Evolutionary conservation across 2,888 invertebrate species (phyloP), one percentile per base, ranked within the genome.

Genomic region (Tenthredo distinguenda): DNA sequence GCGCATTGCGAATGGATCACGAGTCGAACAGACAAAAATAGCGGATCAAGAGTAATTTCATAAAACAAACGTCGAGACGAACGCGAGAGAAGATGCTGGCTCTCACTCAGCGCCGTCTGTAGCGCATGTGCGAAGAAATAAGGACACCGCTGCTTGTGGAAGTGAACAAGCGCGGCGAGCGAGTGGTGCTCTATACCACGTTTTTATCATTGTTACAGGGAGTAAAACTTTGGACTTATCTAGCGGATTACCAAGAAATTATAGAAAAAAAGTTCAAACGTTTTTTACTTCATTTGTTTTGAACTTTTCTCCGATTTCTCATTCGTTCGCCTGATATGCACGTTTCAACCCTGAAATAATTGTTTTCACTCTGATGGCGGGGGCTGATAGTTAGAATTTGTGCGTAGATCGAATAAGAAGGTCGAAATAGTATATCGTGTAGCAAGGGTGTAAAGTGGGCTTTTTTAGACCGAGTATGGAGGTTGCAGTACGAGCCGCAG

Each of bases 331-430:
- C 2, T 26, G 76, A 76, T 43, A 76, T 47, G 40, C 47, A 47
- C 47, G 76, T 76, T 76, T 76, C 43, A 76, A 47, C 76, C 76
- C 76, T 47, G 3, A 76, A 76, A 76, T 47, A 18, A 47, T 76
- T 76, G 5, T 21, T 76, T 43, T 21, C 76, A 76, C 76, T 47
- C 47, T 47, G 43, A 47, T 0, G 43, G 31, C 43, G 2, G 31
- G n/a, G 76, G 76, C 21, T 76, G 12, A 43, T 43, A 47, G 47
- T 76, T n/a, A 26, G 10, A 76, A 76, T 76, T 76, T 47, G 21
- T 76, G 76, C 43, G 76, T 76, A n/a, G 76, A 76, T 76, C 76
- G 76, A 76, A 47, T 76, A 1, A 76, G 76, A 72, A 72, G 72
- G 37, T 9, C 72, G 10, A 72, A 72, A 72, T n/a, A n/a, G n/a